Evolutionary conservation across 1,140 invertebrate genomes (phyloP).

Genomic region (Drosophila littoralis): DNA sequence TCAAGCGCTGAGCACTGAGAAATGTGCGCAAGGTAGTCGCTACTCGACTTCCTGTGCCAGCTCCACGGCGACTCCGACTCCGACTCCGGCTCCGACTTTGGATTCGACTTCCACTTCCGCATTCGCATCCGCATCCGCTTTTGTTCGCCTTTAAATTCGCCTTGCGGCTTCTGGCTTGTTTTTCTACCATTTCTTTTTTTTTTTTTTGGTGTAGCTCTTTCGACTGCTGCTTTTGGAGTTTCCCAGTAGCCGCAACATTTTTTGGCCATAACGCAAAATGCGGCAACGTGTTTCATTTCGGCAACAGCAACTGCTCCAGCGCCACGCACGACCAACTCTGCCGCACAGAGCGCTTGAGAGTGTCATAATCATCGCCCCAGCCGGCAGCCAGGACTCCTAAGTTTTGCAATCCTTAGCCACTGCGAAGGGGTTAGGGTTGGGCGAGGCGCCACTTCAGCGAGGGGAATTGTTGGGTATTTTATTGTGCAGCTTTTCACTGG

Average conservation of each 20-base stretch:
- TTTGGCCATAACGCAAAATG: conserved; percentile 34
- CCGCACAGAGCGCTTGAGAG: conserved; percentile 4
- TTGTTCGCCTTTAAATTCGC: conserved; percentile 36
- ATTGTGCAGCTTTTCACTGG: conserved; percentile 69
- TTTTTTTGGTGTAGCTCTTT: no score
- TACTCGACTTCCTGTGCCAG: conserved; percentile 21
- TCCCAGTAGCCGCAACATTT: conserved; percentile 45
- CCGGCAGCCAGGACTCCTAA: conserved; percentile 1
- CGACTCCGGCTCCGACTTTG: conserved; percentile 4
- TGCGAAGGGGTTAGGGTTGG: neutral
- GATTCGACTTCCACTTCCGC: conserved; percentile 47
- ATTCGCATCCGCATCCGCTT: conserved; percentile 49
- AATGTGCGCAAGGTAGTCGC: conserved; percentile 52
- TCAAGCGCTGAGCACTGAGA: conserved; percentile 21
- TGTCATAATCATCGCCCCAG: conserved; percentile 58
- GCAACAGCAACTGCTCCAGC: conserved; percentile 9
- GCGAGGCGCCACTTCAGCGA: no score
- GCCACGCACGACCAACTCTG: conserved; percentile 50
- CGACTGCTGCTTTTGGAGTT: conserved; percentile 15
- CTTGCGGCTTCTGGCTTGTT: conserved; percentile 10
- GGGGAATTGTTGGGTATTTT: conserved; percentile 50
- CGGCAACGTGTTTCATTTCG: conserved; percentile 56
- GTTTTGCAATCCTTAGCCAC: neutral
- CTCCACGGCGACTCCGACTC: neutral
- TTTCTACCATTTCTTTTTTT: conserved; percentile 16